A percentile compares a stretch with the other conserved stretches of the same genome.
Conservation (phyloP, 1,140 invertebrate genomes). For the Penaeus indicus region DNA sequence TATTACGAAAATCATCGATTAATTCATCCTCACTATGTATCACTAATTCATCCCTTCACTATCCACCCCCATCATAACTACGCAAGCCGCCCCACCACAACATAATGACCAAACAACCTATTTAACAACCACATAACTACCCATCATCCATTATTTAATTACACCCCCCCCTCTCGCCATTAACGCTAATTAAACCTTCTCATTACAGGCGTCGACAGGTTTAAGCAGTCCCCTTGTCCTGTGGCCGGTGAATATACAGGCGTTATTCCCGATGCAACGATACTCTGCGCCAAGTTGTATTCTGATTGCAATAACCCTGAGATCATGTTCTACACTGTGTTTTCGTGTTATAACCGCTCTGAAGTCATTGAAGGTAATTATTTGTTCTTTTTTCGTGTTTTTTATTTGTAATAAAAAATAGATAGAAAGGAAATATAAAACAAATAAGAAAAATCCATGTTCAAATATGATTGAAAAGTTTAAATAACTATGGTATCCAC, state of each 20-base stretch:
- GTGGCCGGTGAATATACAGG: constrained; percentile 80
- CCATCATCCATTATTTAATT: too few species aligned
- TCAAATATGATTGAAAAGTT: too few species aligned
- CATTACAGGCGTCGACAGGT: constrained; percentile 73
- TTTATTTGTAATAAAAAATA: too few species aligned
- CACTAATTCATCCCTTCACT: neutral
- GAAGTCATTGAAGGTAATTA: constrained; percentile 78
- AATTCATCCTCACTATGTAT: too few species aligned
- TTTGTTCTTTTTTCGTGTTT: neutral
- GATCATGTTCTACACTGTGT: constrained; percentile 81
- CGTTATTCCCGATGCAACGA: constrained; percentile 76
- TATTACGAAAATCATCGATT: too few species aligned
- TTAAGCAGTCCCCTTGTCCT: constrained; percentile 77
- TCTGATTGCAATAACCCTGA: constrained; percentile 80
- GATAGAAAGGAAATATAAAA: too few species aligned
- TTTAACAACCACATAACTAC: too few species aligned
- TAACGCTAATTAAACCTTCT: constrained; percentile 24
- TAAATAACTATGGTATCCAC: too few species aligned
- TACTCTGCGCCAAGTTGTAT: constrained; percentile 80
- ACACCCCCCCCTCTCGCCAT: neutral
- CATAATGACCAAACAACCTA: too few species aligned
- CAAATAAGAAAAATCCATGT: too few species aligned
- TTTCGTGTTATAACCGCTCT: constrained; percentile 74
- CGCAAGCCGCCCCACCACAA: too few species aligned
- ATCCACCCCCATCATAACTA: neutral